phyloP scores from a whole-genome alignment of 2,113 vertebrate species.

The Rana temporaria region DNA sequence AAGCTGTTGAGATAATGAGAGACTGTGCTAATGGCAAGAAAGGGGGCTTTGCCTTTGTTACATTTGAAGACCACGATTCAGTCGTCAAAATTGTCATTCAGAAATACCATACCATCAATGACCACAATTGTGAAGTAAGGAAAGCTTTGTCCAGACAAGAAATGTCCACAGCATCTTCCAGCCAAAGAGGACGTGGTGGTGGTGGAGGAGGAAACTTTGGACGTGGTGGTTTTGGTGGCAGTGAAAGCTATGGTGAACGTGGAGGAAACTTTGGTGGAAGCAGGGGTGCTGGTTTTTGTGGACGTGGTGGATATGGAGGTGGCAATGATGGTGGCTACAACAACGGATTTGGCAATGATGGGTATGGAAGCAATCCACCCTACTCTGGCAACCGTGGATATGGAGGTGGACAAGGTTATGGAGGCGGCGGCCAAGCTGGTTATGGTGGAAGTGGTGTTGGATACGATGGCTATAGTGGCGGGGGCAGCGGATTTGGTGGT shows the following conservation, averaged over 20 bases:
- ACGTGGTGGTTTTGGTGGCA: constrained; percentile 77
- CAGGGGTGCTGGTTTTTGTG: constrained; percentile 76
- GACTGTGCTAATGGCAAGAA: constrained; percentile 91
- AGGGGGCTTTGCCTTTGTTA: constrained; percentile 94
- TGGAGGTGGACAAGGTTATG: constrained; percentile 75
- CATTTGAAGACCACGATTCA: constrained; percentile 93
- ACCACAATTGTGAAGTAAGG: constrained; percentile 93
- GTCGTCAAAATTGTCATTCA: constrained; percentile 97
- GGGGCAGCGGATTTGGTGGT: constrained; percentile 60
- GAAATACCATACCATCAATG: constrained; percentile 93
- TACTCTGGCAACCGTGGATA: constrained; percentile 72
- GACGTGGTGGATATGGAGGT: constrained; percentile 75
- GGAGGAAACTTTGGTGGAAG: constrained; percentile 77
- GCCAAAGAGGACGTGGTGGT: constrained; percentile 80
- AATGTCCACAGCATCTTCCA: constrained; percentile 87
- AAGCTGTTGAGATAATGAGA: constrained; percentile 93
- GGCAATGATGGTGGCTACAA: constrained; percentile 77
- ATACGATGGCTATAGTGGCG: constrained; percentile 79
- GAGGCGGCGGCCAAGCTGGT: constrained; percentile 73
- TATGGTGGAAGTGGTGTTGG: constrained; percentile 76
- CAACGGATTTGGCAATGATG: constrained; percentile 77
- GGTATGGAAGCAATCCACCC: constrained; percentile 69
- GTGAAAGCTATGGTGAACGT: constrained; percentile 78
- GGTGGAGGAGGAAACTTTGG: constrained; percentile 71
- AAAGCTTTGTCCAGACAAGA: constrained; percentile 93